These are phyloP conservation scores for Lithodes maja DNA, from an alignment of 2,888 invertebrate genomes.

Conservation along the genomic window DNA sequence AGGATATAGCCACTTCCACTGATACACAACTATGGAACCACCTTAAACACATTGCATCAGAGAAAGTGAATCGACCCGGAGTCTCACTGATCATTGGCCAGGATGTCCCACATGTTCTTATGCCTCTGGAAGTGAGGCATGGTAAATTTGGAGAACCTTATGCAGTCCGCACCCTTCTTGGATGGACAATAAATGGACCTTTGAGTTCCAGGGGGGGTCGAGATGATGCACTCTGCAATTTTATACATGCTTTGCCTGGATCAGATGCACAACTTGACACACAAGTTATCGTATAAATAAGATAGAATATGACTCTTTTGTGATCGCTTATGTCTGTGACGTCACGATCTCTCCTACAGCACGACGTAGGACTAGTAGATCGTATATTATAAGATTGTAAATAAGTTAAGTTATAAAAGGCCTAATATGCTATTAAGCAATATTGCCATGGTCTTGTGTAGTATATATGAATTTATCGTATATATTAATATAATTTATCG, in stretches of 20 bases:
- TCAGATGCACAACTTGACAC: background rate
- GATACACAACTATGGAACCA: background rate
- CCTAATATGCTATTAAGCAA: no score
- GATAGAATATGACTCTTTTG: no score
- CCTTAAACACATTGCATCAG: background rate
- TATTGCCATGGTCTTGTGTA: no score
- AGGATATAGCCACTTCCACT: background rate
- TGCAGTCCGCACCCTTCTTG: background rate
- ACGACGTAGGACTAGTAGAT: no score
- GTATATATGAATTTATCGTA: no score
- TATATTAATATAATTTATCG: no score
- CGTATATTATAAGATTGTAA: no score
- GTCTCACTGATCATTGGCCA: constrained; percentile 1
- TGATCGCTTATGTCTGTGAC: no score
- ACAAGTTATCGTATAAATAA: no score
- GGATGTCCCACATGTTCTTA: background rate
- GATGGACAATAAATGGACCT: background rate
- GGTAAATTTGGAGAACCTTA: constrained; percentile 5
- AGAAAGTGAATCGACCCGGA: background rate
- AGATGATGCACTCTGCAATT: background rate
- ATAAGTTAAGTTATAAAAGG: no score
- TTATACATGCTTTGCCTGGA: background rate
- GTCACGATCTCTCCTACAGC: no score
- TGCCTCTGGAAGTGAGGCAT: background rate
- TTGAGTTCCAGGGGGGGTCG: background rate